These are phyloP conservation scores for Anodontia alba DNA, from an alignment of 2,888 invertebrate genomes.

Conservation along the genomic window DNA sequence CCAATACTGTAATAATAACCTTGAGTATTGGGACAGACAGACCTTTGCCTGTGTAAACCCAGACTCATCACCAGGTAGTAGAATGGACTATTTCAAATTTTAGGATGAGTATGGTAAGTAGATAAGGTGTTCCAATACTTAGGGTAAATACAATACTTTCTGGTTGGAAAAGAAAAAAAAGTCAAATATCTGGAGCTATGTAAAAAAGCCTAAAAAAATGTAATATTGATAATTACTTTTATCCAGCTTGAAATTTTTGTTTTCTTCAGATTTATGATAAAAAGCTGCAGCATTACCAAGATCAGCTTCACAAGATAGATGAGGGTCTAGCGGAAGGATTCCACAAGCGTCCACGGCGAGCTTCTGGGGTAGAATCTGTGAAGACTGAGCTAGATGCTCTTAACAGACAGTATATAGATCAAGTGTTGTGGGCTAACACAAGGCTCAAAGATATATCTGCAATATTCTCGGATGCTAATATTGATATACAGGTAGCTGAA, in stretches of 20 bases:
- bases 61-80: too few species aligned
- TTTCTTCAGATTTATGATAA: slow-evolving; percentile 74
- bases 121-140: too few species aligned
- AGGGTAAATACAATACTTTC: too few species aligned
- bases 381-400: slow-evolving; percentile 92
- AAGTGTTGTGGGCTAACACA: slow-evolving; percentile 85
- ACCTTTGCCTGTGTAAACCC: too few species aligned
- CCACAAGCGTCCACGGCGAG: slow-evolving; percentile 73
- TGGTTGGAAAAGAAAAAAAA: too few species aligned
- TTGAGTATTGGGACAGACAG: too few species aligned
- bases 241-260: neutral
- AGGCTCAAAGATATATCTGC: slow-evolving; percentile 87
- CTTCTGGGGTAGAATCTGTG: slow-evolving; percentile 90
- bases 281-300: slow-evolving; percentile 92
- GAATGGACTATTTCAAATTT: too few species aligned
- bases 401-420: slow-evolving; percentile 91
- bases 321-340: slow-evolving; percentile 65
- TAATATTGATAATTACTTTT: too few species aligned
- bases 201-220: too few species aligned
- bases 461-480: slow-evolving; percentile 71
- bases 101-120: too few species aligned
- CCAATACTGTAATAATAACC: too few species aligned
- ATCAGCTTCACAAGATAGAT: slow-evolving; percentile 87
- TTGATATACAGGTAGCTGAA: slow-evolving; percentile 90
- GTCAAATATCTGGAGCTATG: too few species aligned